A percentile compares a stretch with the other conserved stretches of the same genome.
phyloP scores from a whole-genome alignment of 2,797 vertebrate species.

The Neopelma chrysocephalum region DNA sequence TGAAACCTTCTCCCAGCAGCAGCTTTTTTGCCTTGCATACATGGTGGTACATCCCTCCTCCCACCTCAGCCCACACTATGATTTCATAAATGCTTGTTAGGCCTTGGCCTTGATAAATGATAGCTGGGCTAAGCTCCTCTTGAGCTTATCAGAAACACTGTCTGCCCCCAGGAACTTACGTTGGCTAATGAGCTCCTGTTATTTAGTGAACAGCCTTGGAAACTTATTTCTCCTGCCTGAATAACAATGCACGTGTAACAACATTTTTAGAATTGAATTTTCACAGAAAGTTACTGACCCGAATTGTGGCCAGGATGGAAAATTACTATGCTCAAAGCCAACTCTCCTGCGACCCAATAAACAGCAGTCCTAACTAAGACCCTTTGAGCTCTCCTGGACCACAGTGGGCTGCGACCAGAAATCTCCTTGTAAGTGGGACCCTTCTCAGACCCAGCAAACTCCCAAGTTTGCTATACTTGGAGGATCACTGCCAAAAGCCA shows the following conservation, averaged over 20 bases:
- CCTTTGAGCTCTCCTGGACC: background rate
- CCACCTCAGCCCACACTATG: background rate
- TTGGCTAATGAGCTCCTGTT: background rate
- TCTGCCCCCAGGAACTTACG: background rate
- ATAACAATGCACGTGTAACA: background rate
- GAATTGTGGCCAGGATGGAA: background rate
- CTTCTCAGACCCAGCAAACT: rapidly evolving
- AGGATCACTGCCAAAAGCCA: background rate
- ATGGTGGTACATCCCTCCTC: background rate
- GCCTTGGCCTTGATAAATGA: background rate
- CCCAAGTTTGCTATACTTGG: background rate
- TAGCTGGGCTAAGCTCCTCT: background rate
- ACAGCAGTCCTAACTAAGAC: background rate
- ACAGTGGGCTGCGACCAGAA: background rate
- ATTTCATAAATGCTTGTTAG: background rate
- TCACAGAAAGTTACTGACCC: background rate
- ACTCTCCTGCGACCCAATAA: background rate
- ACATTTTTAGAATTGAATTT: background rate
- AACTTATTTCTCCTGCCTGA: background rate
- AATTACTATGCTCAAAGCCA: background rate
- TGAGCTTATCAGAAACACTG: background rate
- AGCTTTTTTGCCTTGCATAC: background rate
- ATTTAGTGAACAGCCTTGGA: background rate
- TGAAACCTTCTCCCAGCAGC: background rate
- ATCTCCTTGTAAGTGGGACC: background rate